Conservation (phyloP, 2,113 vertebrate genomes). For the Typhlomys cinereus region DNA sequence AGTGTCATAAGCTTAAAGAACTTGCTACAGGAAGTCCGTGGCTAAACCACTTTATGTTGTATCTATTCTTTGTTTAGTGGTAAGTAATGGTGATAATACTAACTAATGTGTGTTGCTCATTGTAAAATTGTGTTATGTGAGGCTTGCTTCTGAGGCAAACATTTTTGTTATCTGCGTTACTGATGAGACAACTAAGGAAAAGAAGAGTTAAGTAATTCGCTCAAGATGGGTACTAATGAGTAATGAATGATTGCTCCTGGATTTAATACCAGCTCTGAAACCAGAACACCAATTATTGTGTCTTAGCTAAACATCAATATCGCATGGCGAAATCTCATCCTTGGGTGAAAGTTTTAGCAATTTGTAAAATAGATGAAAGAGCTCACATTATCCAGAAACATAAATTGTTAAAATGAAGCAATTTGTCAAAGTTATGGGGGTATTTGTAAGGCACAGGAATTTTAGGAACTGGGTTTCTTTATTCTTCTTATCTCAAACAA, state of each 20-base stretch:
- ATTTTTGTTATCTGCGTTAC: neutral
- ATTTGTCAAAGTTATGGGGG: neutral
- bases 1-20: slow-evolving; percentile 23
- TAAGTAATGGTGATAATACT: neutral
- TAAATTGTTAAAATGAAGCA: neutral
- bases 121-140: neutral
- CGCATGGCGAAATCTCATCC: neutral
- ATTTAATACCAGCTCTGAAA: neutral
- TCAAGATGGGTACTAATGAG: neutral
- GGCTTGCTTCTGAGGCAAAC: neutral
- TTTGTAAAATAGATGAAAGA: neutral
- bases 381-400: neutral
- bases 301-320: neutral
- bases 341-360: neutral
- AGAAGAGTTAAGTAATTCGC: slow-evolving; percentile 18
- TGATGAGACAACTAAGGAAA: slow-evolving; percentile 43
- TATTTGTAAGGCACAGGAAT: neutral
- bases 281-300: neutral
- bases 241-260: neutral
- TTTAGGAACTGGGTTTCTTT: neutral
- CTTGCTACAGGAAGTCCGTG: neutral
- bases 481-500: neutral
- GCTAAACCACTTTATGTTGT: neutral
- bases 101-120: neutral
- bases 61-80: neutral